Evolutionary conservation across 2,113 vertebrate genomes (phyloP).

Genomic region (Pyxicephalus adspersus): DNA sequence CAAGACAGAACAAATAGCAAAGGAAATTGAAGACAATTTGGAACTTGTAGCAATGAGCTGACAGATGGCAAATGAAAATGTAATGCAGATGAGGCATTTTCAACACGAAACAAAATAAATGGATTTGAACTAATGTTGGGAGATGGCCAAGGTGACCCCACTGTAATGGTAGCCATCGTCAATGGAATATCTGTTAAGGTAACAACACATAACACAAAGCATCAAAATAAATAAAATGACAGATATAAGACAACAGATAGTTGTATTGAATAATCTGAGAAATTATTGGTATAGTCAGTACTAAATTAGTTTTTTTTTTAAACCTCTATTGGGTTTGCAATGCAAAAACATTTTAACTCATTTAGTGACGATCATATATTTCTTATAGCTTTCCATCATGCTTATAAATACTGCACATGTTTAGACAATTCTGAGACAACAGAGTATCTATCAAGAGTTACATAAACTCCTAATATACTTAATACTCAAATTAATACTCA

Average conservation of each 20-base stretch:
- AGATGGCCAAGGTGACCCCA: constrained; percentile 38
- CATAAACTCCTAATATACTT: too few species aligned
- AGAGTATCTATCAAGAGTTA: too few species aligned
- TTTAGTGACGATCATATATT: not conserved
- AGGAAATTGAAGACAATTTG: constrained; percentile 41
- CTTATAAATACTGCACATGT: too few species aligned
- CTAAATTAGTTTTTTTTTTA: too few species aligned
- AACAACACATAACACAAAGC: constrained; percentile 8
- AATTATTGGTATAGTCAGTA: not conserved
- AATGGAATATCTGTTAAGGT: not conserved
- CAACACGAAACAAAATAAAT: constrained; percentile 25
- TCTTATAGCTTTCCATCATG: too few species aligned
- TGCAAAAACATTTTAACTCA: not conserved
- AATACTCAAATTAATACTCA: too few species aligned
- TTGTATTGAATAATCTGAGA: not conserved
- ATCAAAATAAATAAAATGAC: not conserved
- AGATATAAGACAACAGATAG: not conserved
- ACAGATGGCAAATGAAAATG: constrained; percentile 49
- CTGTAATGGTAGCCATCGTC: not conserved
- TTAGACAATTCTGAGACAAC: too few species aligned
- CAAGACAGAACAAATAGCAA: constrained; percentile 51
- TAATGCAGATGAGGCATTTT: constrained; percentile 31
- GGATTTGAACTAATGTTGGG: constrained; percentile 34
- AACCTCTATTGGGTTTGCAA: not conserved
- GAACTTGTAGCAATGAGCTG: constrained; percentile 26